Conservation (phyloP, 1,140 invertebrate genomes). For the Drosophila bipectinata region DNA sequence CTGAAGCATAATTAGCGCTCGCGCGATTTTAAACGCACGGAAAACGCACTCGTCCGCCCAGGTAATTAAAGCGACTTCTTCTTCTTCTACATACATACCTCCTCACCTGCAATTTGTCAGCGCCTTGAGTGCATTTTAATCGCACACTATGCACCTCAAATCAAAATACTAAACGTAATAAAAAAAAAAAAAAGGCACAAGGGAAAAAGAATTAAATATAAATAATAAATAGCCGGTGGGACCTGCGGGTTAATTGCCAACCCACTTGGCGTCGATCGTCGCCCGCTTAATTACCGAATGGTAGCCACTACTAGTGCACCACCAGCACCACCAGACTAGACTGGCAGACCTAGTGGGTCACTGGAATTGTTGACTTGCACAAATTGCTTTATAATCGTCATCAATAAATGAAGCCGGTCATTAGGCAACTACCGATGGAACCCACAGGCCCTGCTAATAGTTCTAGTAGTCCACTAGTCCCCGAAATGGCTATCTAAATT, state of each 20-base stretch:
- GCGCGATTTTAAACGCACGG: constrained; percentile 53
- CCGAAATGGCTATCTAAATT: constrained; percentile 26
- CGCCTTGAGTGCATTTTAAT: constrained; percentile 77
- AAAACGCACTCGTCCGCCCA: constrained; percentile 49
- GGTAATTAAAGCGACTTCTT: constrained; percentile 32
- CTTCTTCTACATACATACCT: constrained; percentile 1
- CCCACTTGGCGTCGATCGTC: constrained; percentile 58
- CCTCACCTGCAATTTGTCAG: constrained; percentile 58
- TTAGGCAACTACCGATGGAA: constrained; percentile 34
- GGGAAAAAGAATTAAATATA: constrained; percentile 17
- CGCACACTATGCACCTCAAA: constrained; percentile 20
- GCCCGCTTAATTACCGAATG: constrained; percentile 59
- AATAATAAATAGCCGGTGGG: constrained; percentile 37
- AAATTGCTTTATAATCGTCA: constrained; percentile 82
- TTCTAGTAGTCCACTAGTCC: background rate
- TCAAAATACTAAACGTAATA: constrained; percentile 30
- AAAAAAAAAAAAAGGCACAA: constrained; percentile 7
- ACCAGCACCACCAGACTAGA: constrained; percentile 8
- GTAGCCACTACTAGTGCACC: constrained; percentile 21
- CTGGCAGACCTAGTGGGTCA: constrained; percentile 35
- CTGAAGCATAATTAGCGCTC: constrained; percentile 55
- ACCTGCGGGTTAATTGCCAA: constrained; percentile 73
- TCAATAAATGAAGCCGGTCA: constrained; percentile 79
- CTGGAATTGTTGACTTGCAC: constrained; percentile 61
- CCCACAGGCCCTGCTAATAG: background rate